Evolutionary conservation across 2,113 vertebrate species (phyloP).

Genomic region (Sakesphorus luctuosus): DNA sequence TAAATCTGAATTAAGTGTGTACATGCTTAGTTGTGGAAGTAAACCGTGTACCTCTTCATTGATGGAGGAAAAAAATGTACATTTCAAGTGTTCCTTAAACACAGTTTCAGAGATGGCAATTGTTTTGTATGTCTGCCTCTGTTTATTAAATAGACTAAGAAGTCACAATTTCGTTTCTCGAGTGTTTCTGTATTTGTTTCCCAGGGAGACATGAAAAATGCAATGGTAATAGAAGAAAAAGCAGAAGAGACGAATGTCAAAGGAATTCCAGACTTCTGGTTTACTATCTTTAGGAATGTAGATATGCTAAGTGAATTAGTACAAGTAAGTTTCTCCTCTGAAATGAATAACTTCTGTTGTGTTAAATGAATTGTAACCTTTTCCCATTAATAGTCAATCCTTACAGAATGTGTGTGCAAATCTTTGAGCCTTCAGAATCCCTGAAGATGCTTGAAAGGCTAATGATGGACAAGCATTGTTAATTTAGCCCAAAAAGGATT

Average conservation of each 20-base stretch:
- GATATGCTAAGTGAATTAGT: slow-evolving; percentile 97
- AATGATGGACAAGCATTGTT: background rate
- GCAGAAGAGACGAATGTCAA: slow-evolving; percentile 83
- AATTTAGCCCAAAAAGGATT: background rate
- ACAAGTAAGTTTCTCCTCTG: slow-evolving; percentile 79
- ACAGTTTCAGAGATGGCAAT: background rate
- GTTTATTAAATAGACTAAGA: background rate
- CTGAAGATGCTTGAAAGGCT: background rate
- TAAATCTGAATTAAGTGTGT: background rate
- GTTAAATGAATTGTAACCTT: background rate
- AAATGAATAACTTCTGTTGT: background rate
- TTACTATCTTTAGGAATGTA: slow-evolving; percentile 95
- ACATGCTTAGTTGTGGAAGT: background rate
- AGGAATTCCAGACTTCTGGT: slow-evolving; percentile 98
- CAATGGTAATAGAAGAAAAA: slow-evolving; percentile 87
- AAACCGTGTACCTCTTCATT: background rate
- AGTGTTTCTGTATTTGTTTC: background rate
- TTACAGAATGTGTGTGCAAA: background rate
- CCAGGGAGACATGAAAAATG: slow-evolving; percentile 90
- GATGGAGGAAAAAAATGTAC: background rate
- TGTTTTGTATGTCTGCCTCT: background rate
- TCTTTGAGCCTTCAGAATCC: background rate
- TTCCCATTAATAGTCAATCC: background rate
- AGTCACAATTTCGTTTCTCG: background rate
- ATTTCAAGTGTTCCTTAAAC: background rate